A percentile compares a stretch with the other conserved stretches of the same genome.
These are phyloP conservation scores for Lycocerus yunnanus DNA, from an alignment of 2,888 invertebrate genomes.

Conservation along the genomic window DNA sequence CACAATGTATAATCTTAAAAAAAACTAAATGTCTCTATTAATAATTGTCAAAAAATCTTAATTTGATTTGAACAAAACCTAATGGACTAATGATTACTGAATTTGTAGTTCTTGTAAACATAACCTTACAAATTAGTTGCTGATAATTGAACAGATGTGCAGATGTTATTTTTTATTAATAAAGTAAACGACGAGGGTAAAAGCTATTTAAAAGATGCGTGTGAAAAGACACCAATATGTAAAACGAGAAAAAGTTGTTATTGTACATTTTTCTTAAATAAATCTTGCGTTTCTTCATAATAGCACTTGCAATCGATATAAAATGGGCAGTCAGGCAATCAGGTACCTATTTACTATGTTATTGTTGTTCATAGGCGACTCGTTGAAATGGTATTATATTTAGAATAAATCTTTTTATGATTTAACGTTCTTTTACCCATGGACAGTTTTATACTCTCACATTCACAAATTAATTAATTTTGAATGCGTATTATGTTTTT, in stretches of 20 bases:
- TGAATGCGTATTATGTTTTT: background rate
- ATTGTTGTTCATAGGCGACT: conserved; percentile 14
- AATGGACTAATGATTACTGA: background rate
- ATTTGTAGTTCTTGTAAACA: background rate
- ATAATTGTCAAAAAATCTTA: background rate
- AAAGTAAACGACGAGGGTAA: too few species aligned
- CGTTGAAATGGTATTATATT: background rate
- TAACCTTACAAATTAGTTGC: background rate
- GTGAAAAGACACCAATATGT: too few species aligned
- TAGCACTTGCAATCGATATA: conserved; percentile 11
- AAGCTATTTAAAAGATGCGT: too few species aligned
- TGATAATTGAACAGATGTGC: background rate
- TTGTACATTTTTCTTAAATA: background rate
- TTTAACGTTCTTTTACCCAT: background rate
- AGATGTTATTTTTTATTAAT: too few species aligned
- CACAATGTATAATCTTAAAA: background rate
- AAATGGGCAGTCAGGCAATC: conserved; percentile 25
- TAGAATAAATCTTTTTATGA: background rate
- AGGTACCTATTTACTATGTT: conserved; percentile 22
- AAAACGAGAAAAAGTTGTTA: too few species aligned
- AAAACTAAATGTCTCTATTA: background rate
- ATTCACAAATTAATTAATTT: background rate
- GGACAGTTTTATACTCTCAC: background rate
- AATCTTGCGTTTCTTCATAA: background rate
- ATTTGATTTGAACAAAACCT: background rate